Conservation (phyloP, 2,888 invertebrate genomes). For the Eulithis testata region DNA sequence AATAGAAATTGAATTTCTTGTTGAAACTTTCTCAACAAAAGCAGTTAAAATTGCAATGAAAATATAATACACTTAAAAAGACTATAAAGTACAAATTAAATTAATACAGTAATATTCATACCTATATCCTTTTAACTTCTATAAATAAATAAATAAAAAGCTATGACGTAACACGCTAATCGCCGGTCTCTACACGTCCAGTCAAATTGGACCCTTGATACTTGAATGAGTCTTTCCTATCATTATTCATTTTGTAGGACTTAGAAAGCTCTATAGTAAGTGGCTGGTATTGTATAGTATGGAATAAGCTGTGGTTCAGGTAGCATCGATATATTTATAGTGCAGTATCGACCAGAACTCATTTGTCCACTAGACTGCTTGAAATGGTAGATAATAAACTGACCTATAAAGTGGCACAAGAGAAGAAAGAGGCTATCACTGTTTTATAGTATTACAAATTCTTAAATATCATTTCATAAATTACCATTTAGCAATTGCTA, state of each 20-base stretch:
- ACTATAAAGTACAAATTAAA: too few relatives aligned
- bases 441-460: background rate
- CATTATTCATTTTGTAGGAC: background rate
- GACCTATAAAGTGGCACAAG: background rate
- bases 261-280: constrained; percentile 3
- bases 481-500: background rate
- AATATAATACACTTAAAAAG: too few relatives aligned
- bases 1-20: too few relatives aligned
- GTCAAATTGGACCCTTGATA: constrained; percentile 10
- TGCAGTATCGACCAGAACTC: constrained; percentile 54
- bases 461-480: background rate
- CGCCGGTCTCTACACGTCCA: constrained; percentile 13
- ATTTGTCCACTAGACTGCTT: background rate
- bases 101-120: background rate
- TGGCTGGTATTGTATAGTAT: constrained; percentile 23
- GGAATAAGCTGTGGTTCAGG: constrained; percentile 43
- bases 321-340: constrained; percentile 58
- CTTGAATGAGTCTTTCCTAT: constrained; percentile 17
- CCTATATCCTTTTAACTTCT: background rate
- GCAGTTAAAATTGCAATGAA: too few relatives aligned
- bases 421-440: background rate
- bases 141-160: constrained; percentile 10
- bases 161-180: constrained; percentile 12
- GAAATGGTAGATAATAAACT: background rate
- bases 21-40: too few relatives aligned